phyloP scores from a whole-genome alignment of 2,113 vertebrate species.

The Panurus biarmicus region DNA sequence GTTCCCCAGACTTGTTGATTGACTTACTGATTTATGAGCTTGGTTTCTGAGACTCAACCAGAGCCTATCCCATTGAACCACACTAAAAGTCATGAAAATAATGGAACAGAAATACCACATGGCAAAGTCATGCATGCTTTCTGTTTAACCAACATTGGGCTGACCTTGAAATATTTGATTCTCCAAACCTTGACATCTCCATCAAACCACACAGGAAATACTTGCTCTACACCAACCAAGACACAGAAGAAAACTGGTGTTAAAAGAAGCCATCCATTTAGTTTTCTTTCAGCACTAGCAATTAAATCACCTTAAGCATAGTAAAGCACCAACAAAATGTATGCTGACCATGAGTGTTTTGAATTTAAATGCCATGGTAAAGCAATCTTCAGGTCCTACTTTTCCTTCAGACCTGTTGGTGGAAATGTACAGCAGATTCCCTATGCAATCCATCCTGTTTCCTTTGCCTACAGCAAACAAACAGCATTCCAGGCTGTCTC shows the following conservation, averaged over 20 bases:
- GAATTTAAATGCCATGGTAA: not conserved
- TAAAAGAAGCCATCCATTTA: not conserved
- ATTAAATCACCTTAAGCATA: not conserved
- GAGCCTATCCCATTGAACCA: conserved; percentile 40
- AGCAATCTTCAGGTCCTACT: not conserved
- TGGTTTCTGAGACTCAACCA: conserved; percentile 49
- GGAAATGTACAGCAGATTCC: not conserved
- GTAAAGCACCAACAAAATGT: not conserved
- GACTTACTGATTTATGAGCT: conserved; percentile 61
- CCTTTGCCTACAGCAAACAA: not conserved
- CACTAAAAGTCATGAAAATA: conserved; percentile 46
- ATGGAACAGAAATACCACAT: conserved; percentile 44
- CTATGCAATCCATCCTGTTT: not conserved
- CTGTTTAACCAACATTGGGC: not conserved
- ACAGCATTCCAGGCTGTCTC: not conserved
- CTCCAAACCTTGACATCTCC: conserved; percentile 7
- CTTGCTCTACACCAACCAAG: not conserved
- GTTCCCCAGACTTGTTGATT: conserved; percentile 54
- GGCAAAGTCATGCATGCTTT: not conserved
- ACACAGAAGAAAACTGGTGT: not conserved
- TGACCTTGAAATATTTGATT: conserved; percentile 30
- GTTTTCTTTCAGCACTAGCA: not conserved
- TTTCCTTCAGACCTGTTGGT: not conserved
- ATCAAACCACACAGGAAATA: conserved; percentile 15
- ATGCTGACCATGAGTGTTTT: not conserved